Evolutionary conservation across 2,797 vertebrate genomes (phyloP).

Genomic region (Diceros bicornis): DNA sequence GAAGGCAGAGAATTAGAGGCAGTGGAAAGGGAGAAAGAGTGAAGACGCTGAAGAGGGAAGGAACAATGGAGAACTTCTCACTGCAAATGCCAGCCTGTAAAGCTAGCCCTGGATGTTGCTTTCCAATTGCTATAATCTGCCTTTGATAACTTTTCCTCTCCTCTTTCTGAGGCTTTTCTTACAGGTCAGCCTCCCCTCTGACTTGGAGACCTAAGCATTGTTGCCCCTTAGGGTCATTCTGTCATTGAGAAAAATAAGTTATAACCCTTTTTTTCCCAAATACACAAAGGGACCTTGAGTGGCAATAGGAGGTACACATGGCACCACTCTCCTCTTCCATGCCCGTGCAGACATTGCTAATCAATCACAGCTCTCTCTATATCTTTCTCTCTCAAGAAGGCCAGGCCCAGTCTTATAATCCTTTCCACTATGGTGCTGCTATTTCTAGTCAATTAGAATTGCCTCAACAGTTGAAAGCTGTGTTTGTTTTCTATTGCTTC

Average conservation of each 20-base stretch:
- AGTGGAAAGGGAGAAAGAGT: neutral
- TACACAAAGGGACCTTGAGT: neutral
- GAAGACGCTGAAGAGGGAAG: neutral
- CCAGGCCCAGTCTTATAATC: neutral
- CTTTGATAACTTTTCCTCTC: neutral
- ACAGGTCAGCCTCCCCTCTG: neutral
- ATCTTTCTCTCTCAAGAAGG: neutral
- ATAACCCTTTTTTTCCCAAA: neutral
- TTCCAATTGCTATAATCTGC: neutral
- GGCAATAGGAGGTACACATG: neutral
- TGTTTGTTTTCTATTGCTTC: neutral
- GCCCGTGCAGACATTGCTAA: neutral
- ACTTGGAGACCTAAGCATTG: neutral
- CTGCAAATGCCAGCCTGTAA: neutral
- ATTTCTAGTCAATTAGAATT: neutral
- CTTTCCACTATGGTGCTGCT: neutral
- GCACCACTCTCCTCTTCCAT: rapidly evolving
- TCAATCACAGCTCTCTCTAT: neutral
- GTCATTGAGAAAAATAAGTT: neutral
- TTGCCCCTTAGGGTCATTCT: neutral
- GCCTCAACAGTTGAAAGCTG: neutral
- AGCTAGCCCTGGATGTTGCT: too few relatives aligned
- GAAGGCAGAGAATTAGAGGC: neutral
- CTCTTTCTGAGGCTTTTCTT: neutral
- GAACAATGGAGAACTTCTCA: too few relatives aligned